Evolutionary conservation across 2,888 invertebrate species (phyloP), one percentile per base, ranked within the genome.

Genomic region (Drosophila siamana): DNA sequence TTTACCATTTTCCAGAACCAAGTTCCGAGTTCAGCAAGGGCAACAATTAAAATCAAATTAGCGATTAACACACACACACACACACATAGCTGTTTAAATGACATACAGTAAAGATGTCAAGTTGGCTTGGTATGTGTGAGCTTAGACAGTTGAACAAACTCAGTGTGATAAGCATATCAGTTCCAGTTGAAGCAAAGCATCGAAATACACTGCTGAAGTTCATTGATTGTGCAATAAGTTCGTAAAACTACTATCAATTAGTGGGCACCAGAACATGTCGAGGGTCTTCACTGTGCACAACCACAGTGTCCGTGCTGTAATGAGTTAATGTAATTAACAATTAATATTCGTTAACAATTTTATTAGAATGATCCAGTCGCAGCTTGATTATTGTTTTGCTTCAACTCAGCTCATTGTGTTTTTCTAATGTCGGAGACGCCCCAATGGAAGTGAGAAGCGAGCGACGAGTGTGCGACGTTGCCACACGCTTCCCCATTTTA

Each of bases 271-370:
- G 40, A 46, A 24, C 9, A 28, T 28, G n/a, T 26, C 16, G 24
- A 16, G 16, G 16, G 41, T 40, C 33, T 19, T 13, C 40, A 22
- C 60, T 13, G 28, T 44, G 38, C 19, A 5, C 43, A 24, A 6
- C 15, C 13, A 1, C 43, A 22, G n/a, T 28, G 36, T 28, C 1
- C 13, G 13, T 2, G 19, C 28, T 22, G 54, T 70, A 72, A 83
- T 67, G 56, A 72, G 40, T 70, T 83, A 82, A 84, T 80, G 66
- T 52, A 66, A 74, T 73, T 48, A 74, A 56, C 70, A 82, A 73
- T 82, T 71, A 36, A 55, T 52, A 40, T 59, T 74, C 65, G 59
- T 68, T 86, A 50, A 57, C 38, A 62, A 52, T 60, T 70, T 80
- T 63, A 70, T 83, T 83, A 47, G 66, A 77, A 33, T 48, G 7